Percentiles rank a stretch among this genome's conserved stretches.
Evolutionary conservation across 2,113 vertebrate genomes (phyloP).

Genomic region (Halcyon senegalensis): DNA sequence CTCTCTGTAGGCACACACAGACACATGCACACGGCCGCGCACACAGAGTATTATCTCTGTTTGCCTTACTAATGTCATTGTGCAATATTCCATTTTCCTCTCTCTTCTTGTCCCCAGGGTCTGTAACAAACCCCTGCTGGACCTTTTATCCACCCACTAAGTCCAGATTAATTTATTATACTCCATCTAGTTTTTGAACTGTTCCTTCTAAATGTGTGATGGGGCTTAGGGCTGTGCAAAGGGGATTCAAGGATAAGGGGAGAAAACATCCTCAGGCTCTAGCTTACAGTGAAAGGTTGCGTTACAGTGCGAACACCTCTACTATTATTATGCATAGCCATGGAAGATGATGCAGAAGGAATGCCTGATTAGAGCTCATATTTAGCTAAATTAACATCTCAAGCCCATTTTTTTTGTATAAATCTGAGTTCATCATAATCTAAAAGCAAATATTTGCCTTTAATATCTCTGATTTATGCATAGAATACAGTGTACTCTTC

Average conservation of each 20-base stretch:
- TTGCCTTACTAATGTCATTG: constrained; percentile 61
- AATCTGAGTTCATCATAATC: constrained; percentile 68
- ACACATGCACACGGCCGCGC: constrained; percentile 16
- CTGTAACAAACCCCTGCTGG: constrained; percentile 59
- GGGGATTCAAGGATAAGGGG: constrained; percentile 67
- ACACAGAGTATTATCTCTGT: constrained; percentile 16
- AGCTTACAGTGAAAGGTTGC: constrained; percentile 55
- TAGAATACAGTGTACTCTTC: constrained; percentile 72
- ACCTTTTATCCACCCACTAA: constrained; percentile 69
- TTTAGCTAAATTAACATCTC: constrained; percentile 74
- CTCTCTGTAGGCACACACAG: not conserved
- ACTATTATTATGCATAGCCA: constrained; percentile 60
- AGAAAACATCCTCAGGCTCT: constrained; percentile 57
- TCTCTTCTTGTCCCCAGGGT: constrained; percentile 48
- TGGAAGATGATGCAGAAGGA: constrained; percentile 44
- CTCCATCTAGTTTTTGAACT: constrained; percentile 68
- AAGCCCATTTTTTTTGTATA: constrained; percentile 56
- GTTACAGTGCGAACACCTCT: constrained; percentile 39
- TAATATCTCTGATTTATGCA: constrained; percentile 76
- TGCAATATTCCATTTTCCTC: constrained; percentile 58
- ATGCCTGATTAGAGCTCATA: constrained; percentile 67
- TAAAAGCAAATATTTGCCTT: constrained; percentile 77
- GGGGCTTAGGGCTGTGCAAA: constrained; percentile 59
- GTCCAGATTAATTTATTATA: constrained; percentile 75
- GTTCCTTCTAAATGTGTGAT: constrained; percentile 68